phyloP scores from a whole-genome alignment of 2,888 invertebrate genomes.

The Plutella xylostella region DNA sequence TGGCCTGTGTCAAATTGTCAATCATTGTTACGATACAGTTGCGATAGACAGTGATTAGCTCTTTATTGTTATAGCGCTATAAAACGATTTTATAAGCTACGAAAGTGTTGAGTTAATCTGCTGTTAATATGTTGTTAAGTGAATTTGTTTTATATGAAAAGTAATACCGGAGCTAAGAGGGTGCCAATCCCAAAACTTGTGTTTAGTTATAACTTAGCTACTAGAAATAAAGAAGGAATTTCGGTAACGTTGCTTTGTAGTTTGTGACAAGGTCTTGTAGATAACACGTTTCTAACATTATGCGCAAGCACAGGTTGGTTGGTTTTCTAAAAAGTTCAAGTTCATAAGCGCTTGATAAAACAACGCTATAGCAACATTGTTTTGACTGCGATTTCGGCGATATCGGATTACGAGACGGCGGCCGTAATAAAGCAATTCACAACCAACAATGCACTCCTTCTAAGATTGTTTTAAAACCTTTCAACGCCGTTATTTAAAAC shows the following conservation, averaged over 20 bases:
- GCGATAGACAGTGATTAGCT: constrained; percentile 60
- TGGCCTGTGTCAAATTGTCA: constrained; percentile 39
- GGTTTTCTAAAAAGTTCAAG: too few species aligned
- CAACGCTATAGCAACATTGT: constrained; percentile 53
- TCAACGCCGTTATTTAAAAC: constrained; percentile 67
- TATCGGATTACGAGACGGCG: constrained; percentile 54
- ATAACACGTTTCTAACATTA: too few species aligned
- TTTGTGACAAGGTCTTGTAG: too few species aligned
- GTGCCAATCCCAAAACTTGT: too few species aligned
- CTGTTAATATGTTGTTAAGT: constrained; percentile 13
- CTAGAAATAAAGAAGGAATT: too few species aligned
- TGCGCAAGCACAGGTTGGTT: too few species aligned
- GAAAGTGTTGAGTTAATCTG: constrained; percentile 38
- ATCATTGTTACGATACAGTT: constrained; percentile 46
- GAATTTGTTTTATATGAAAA: background rate
- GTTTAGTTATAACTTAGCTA: too few species aligned
- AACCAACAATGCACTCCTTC: constrained; percentile 60
- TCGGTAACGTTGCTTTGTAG: too few species aligned
- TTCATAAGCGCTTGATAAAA: constrained; percentile 35
- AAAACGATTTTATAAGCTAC: constrained; percentile 46
- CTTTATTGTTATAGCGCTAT: constrained; percentile 57
- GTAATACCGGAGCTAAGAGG: too few species aligned
- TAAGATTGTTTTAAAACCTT: constrained; percentile 67
- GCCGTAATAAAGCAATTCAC: constrained; percentile 67
- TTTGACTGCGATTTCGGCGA: constrained; percentile 60